phyloP scores from a whole-genome alignment of 2,797 vertebrate genomes.

The Neomorphus geoffroyi region DNA sequence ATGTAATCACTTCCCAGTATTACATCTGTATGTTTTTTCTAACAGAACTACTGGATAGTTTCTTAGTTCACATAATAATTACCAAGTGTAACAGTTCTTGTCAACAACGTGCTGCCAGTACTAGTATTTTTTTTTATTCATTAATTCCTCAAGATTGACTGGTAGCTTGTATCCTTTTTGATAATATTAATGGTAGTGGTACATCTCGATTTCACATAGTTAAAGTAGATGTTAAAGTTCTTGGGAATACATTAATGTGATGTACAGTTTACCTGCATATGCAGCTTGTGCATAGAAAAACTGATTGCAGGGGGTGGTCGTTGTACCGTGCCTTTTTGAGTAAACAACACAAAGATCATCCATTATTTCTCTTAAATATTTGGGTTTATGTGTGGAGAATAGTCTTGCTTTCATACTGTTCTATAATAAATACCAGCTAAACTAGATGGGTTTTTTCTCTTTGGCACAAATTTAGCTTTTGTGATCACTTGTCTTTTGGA shows the following conservation, averaged over 20 bases:
- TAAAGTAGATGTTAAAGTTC: background rate
- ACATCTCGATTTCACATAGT: background rate
- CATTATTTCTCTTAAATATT: background rate
- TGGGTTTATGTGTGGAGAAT: background rate
- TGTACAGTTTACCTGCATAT: background rate
- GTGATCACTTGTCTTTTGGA: background rate
- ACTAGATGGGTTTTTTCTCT: background rate
- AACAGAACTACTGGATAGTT: background rate
- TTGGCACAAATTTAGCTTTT: background rate
- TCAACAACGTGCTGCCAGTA: background rate
- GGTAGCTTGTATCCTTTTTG: background rate
- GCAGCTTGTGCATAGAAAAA: background rate
- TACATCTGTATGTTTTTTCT: background rate
- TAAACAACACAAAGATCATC: background rate
- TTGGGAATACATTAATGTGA: background rate
- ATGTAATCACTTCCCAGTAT: constrained; percentile 63
- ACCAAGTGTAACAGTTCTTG: background rate
- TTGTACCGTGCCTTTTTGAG: background rate
- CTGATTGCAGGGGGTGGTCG: background rate
- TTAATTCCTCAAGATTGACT: background rate
- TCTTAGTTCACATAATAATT: background rate
- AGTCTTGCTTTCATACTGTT: background rate
- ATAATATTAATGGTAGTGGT: background rate
- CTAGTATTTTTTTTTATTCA: background rate
- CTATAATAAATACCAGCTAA: background rate